phyloP scores from a whole-genome alignment of 2,888 invertebrate species.

The Tetranychus truncatus region DNA sequence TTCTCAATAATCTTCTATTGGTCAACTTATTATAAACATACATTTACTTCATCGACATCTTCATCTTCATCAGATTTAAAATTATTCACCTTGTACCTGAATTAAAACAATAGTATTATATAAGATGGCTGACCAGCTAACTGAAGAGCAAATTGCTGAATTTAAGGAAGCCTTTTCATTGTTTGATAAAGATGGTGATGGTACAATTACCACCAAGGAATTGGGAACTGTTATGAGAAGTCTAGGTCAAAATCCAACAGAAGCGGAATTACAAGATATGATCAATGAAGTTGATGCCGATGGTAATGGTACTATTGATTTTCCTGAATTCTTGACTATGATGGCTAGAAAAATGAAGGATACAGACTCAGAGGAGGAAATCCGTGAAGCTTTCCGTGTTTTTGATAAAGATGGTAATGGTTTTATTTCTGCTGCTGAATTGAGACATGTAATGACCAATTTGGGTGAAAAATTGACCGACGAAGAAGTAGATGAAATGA shows the following conservation, averaged over 20 bases:
- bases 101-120: background rate
- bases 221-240: constrained; percentile 74
- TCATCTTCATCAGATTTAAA: background rate
- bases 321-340: constrained; percentile 78
- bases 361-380: constrained; percentile 56
- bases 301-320: constrained; percentile 57
- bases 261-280: constrained; percentile 29
- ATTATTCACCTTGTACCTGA: background rate
- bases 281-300: constrained; percentile 29
- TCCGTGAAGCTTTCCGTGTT: constrained; percentile 73
- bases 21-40: background rate
- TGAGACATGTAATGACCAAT: constrained; percentile 73
- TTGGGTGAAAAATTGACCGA: constrained; percentile 64
- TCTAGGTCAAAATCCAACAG: constrained; percentile 61
- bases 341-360: constrained; percentile 82
- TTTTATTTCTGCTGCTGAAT: constrained; percentile 61
- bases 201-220: constrained; percentile 67
- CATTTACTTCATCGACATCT: background rate
- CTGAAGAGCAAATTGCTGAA: constrained; percentile 74
- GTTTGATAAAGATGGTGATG: constrained; percentile 75
- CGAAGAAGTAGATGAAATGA: constrained; percentile 75
- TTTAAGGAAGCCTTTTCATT: constrained; percentile 84
- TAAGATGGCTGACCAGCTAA: constrained; percentile 41
- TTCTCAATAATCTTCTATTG: background rate
- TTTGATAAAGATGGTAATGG: constrained; percentile 79